Percentiles rank a stretch among this genome's conserved stretches.
These are phyloP conservation scores for Nasonia giraulti DNA, from an alignment of 1,140 invertebrate genomes.

Conservation along the genomic window DNA sequence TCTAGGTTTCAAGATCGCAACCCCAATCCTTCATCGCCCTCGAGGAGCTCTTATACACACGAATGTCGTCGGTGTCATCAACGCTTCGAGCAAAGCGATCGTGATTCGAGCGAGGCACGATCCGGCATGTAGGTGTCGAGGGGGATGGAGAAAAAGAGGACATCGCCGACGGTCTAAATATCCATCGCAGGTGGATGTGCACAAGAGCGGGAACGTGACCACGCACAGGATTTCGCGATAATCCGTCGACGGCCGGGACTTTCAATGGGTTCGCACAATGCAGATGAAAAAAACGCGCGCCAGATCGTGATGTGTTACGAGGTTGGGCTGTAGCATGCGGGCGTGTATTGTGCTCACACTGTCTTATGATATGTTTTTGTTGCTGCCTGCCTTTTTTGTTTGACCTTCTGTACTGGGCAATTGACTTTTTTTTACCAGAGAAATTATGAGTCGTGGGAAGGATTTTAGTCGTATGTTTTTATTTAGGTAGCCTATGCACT, in stretches of 20 bases:
- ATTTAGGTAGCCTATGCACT: too few species aligned
- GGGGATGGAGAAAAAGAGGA: background rate
- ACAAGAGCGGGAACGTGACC: conserved; percentile 4
- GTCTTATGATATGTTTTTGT: background rate
- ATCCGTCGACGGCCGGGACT: conserved; percentile 18
- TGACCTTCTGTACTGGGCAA: background rate
- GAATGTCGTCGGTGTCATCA: background rate
- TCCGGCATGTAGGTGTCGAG: background rate
- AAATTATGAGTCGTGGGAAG: background rate
- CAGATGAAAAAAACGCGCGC: background rate
- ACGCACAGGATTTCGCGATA: conserved; percentile 12
- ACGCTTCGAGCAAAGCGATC: conserved; percentile 29
- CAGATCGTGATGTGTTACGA: background rate
- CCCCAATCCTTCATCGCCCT: background rate
- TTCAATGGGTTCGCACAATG: conserved; percentile 9
- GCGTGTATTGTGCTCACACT: background rate
- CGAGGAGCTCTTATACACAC: background rate
- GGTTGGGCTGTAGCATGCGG: conserved; percentile 7
- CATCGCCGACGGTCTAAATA: background rate
- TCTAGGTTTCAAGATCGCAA: background rate
- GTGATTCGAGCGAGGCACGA: conserved; percentile 1
- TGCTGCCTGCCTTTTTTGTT: background rate
- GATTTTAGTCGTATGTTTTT: background rate
- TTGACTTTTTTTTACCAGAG: background rate
- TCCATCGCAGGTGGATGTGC: conserved; percentile 36